Percentiles rank a stretch among this genome's conserved stretches.
phyloP scores from a whole-genome alignment of 64 coral and sea anemone species.

The Actinia tenebrosa region DNA sequence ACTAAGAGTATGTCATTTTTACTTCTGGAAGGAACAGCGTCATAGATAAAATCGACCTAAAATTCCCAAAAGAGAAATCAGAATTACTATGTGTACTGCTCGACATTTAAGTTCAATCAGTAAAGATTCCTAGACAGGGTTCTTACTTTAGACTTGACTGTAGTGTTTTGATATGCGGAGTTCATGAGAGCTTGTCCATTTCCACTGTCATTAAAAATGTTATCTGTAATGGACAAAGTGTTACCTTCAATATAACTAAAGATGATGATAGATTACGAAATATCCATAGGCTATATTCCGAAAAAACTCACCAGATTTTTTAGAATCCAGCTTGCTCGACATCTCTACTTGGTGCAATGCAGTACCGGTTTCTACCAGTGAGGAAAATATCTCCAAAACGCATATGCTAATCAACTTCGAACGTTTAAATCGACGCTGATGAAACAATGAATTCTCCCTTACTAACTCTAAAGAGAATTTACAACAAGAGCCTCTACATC shows the following conservation, averaged over 20 bases:
- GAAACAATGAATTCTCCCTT: slow-evolving; percentile 17
- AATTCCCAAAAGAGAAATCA: neutral
- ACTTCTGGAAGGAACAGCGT: slow-evolving; percentile 59
- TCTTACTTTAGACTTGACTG: slow-evolving; percentile 68
- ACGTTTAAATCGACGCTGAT: neutral
- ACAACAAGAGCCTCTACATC: neutral
- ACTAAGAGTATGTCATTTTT: slow-evolving; percentile 80
- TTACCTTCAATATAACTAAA: slow-evolving; percentile 12
- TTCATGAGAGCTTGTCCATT: slow-evolving; percentile 57
- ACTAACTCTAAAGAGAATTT: neutral
- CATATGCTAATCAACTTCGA: slow-evolving; percentile 19
- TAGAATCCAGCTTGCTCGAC: slow-evolving; percentile 28
- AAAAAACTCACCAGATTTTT: slow-evolving; percentile 33
- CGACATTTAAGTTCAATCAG: slow-evolving; percentile 31
- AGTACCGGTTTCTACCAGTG: slow-evolving; percentile 26
- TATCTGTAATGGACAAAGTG: slow-evolving; percentile 40
- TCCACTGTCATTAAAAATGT: slow-evolving; percentile 40
- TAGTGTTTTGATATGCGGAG: slow-evolving; percentile 39
- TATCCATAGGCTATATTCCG: neutral
- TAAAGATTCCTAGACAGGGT: neutral
- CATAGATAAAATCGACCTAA: slow-evolving; percentile 77
- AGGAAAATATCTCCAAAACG: neutral
- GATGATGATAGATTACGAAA: neutral
- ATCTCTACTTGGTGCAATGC: slow-evolving; percentile 36
- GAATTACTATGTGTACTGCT: neutral